Base-by-base conservation (phyloP, 2,888 invertebrate species). In the Eupeodes latifasciatus region DNA sequence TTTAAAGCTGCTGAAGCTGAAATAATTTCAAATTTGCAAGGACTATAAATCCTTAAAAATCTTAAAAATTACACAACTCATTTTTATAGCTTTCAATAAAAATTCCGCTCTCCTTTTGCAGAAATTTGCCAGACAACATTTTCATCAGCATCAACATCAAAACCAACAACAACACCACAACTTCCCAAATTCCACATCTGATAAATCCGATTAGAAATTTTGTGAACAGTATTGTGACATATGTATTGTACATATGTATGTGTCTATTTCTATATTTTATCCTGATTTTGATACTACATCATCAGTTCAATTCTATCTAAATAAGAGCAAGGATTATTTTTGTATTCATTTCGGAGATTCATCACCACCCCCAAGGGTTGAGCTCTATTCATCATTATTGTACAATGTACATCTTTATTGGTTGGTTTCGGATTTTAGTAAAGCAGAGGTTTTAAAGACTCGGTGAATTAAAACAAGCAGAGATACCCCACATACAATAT, bases 301-400 rank as follows among this genome's bases (percentile, higher is more conserved):
- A 71, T 40, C 69, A 19, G 40, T 55, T 71, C 53, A 40, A 40
- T 71, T 71, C 53, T 40, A 51, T 51, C 16, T 40, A 12, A 69
- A 27, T 27, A 27, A 3, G 36, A 69, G 36, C 51, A 55, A 19
- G 71, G 55, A 71, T 71, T 71, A 71, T 71, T 71, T 55, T 71
- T 55, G 19, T 40, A 71, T 55, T 55, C 71, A 71, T 71, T 69
- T 67, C 16, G 9, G 40, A 44, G 19, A 40, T 14, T 36, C 9
- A 16, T 12, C 40, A 55, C 19, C 40, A 55, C 12, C n/a, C 10
- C 5, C 9, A 40, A 40, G 40, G 9, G 40, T 55, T 55, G 55
- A 7, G 12, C 7, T 14, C 47, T 51, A 53, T 69, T 53, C 27
- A 27, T 49, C 67, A 36, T 36, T 40, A 9, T 40, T 27, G 27